A percentile compares a stretch with the other conserved stretches of the same genome.
Conservation (phyloP, 2,888 invertebrate species). For the Cryptus viduatorius region DNA sequence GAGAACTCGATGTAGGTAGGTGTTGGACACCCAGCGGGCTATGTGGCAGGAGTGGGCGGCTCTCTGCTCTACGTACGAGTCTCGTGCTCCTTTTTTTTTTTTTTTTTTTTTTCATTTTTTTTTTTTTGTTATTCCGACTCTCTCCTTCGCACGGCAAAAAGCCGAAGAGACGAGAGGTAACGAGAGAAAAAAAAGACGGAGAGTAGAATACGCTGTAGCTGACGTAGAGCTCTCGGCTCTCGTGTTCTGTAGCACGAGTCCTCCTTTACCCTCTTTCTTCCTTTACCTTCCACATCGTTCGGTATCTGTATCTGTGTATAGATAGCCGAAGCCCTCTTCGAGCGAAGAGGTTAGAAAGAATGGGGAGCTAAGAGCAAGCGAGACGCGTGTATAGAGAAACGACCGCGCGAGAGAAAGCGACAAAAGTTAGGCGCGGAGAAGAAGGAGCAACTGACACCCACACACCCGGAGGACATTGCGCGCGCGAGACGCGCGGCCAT, state of each 20-base stretch:
- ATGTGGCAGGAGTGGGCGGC: slow-evolving; percentile 81
- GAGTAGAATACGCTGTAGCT: slow-evolving; percentile 69
- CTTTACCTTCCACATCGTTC: slow-evolving; percentile 9
- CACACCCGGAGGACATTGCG: slow-evolving; percentile 77
- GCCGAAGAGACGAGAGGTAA: slow-evolving; percentile 15
- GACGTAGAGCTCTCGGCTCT: slow-evolving; percentile 65
- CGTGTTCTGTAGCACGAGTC: slow-evolving; percentile 76
- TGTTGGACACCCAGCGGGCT: slow-evolving; percentile 84
- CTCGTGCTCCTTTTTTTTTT: slow-evolving; percentile 64
- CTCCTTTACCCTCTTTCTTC: no score
- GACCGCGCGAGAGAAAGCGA: slow-evolving; percentile 60
- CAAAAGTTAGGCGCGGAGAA: slow-evolving; percentile 70
- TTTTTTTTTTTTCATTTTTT: no score
- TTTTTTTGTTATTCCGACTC: background rate
- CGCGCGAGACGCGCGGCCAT: slow-evolving; percentile 78
- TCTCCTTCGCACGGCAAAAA: slow-evolving; percentile 28
- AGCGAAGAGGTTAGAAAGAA: slow-evolving; percentile 60
- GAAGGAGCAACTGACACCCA: slow-evolving; percentile 79
- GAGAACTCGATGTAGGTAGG: slow-evolving; percentile 79
- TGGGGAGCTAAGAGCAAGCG: slow-evolving; percentile 34
- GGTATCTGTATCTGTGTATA: slow-evolving; percentile 79
- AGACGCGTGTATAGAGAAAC: slow-evolving; percentile 23
- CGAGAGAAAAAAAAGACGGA: slow-evolving; percentile 38
- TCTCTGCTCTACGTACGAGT: slow-evolving; percentile 62
- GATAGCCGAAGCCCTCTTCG: slow-evolving; percentile 71